Percentiles rank a stretch among this genome's conserved stretches.
These are phyloP conservation scores for Homarus americanus DNA, from an alignment of 1,140 invertebrate species.

Conservation along the genomic window DNA sequence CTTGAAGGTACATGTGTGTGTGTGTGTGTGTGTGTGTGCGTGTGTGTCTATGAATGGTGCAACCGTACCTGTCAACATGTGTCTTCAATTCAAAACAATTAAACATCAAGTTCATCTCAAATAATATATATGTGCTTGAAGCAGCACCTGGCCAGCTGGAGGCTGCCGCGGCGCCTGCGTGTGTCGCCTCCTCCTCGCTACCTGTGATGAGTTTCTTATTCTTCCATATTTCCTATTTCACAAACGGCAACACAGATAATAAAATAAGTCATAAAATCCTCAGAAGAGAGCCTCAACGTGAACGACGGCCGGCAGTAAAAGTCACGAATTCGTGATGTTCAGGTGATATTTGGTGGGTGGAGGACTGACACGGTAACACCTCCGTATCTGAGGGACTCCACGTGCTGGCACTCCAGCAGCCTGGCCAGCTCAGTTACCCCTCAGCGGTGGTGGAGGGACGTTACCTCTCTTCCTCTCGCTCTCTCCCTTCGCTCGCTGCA, in stretches of 20 bases:
- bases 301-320: no score
- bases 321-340: constrained; percentile 18
- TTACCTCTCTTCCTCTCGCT: not conserved
- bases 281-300: no score
- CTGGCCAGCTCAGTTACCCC: constrained; percentile 12
- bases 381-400: constrained; percentile 32
- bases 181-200: not conserved
- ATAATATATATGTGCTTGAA: no score
- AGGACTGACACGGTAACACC: constrained; percentile 27
- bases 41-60: no score
- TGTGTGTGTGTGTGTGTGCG: no score
- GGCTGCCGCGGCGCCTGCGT: not conserved
- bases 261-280: constrained; percentile 19
- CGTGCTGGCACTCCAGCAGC: no score
- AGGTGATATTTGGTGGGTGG: constrained; percentile 20
- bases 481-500: not conserved
- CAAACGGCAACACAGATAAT: not conserved
- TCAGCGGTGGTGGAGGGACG: constrained; percentile 18
- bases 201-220: constrained; percentile 12
- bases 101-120: no score
- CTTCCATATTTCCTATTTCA: constrained; percentile 1
- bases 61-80: no score
- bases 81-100: no score
- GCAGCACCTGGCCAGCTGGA: no score
- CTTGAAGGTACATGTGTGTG: no score